phyloP scores from a whole-genome alignment of 2,113 vertebrate genomes.

The Neolamprologus hecqui region DNA sequence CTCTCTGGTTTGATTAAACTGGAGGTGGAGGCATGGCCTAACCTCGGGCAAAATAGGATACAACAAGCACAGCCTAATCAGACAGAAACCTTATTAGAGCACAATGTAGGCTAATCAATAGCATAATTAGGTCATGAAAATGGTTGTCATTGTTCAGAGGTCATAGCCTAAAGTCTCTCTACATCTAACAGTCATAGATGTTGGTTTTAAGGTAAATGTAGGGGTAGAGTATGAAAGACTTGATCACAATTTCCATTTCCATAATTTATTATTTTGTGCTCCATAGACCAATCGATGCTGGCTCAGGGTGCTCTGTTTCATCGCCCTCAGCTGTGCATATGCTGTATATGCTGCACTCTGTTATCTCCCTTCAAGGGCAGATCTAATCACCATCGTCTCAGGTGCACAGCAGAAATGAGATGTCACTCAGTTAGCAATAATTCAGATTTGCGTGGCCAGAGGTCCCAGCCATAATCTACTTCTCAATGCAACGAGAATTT shows the following conservation, averaged over 20 bases:
- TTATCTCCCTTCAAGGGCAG: slow-evolving; percentile 1
- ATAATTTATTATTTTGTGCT: neutral
- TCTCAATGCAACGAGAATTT: neutral
- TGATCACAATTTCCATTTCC: neutral
- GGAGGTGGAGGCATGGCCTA: neutral
- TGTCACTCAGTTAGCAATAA: slow-evolving; percentile 12
- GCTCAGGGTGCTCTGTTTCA: neutral
- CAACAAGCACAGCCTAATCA: slow-evolving; percentile 28
- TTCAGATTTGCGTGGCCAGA: neutral
- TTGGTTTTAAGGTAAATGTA: neutral
- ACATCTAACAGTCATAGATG: neutral
- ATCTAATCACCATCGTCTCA: slow-evolving; percentile 21
- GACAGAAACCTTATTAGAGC: slow-evolving; percentile 20
- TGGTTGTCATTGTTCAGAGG: neutral
- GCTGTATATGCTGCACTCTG: neutral
- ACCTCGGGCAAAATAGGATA: slow-evolving; percentile 13
- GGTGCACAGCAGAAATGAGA: slow-evolving; percentile 22
- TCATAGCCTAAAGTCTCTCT: neutral
- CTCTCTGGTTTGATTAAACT: neutral
- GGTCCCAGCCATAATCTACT: neutral
- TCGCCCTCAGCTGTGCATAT: neutral
- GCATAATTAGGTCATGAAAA: slow-evolving; percentile 48
- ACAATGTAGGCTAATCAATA: slow-evolving; percentile 64
- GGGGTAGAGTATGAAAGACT: neutral
- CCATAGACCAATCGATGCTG: neutral